phyloP scores from a whole-genome alignment of 2,888 invertebrate species.

The Pollenia griseotomentosa region DNA sequence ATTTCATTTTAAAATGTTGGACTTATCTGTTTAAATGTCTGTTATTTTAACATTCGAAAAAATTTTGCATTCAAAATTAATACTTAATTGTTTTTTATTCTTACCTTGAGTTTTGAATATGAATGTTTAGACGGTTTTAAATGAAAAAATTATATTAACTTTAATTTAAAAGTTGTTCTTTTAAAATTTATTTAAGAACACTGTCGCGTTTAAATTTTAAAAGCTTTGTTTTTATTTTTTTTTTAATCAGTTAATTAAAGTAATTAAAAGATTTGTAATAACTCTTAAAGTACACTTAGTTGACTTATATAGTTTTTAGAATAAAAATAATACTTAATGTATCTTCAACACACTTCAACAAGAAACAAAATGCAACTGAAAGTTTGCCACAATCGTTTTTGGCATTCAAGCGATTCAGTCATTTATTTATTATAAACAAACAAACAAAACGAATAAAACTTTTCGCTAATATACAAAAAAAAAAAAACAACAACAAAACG shows the following conservation, averaged over 20 bases:
- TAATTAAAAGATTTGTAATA: background rate
- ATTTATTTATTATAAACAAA: conserved; percentile 48
- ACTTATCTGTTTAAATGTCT: conserved; percentile 39
- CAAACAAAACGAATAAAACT: conserved; percentile 58
- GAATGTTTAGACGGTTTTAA: too few relatives aligned
- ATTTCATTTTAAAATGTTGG: conserved; percentile 49
- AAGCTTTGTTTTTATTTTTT: conserved; percentile 5
- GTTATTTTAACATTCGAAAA: conserved; percentile 4
- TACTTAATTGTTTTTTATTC: conserved; percentile 8
- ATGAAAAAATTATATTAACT: too few relatives aligned
- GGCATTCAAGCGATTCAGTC: conserved; percentile 73
- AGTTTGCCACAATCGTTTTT: conserved; percentile 74
- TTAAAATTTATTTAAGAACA: background rate
- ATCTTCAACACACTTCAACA: conserved; percentile 74
- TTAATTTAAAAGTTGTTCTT: background rate
- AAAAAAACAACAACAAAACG: conserved; percentile 63
- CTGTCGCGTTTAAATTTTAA: background rate
- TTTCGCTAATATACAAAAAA: conserved; percentile 62
- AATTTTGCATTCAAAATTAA: background rate
- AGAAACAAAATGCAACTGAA: conserved; percentile 78
- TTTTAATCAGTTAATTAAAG: conserved; percentile 8
- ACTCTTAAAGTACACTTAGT: background rate
- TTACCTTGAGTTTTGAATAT: conserved; percentile 44
- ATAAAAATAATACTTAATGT: conserved; percentile 18
- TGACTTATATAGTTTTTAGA: background rate